These are phyloP conservation scores for Oxyura jamaicensis DNA, from an alignment of 2,113 vertebrate species.

Conservation along the genomic window DNA sequence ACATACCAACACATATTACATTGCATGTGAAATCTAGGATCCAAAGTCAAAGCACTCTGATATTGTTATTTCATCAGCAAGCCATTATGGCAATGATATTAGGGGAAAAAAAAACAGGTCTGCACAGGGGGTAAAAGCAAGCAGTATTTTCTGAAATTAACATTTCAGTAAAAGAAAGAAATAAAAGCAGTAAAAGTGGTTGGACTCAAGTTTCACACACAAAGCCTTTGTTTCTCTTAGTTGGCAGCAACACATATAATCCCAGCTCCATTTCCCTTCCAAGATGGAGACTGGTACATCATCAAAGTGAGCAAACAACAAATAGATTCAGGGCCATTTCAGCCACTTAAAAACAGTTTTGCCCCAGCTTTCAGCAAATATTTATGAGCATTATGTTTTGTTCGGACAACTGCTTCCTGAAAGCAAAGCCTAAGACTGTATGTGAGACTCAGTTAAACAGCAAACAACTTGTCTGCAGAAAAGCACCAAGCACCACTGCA, in stretches of 20 bases:
- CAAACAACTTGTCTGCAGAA: neutral
- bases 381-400: constrained; percentile 15
- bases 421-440: neutral
- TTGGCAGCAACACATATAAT: neutral
- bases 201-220: neutral
- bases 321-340: constrained; percentile 11
- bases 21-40: neutral
- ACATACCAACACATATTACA: neutral
- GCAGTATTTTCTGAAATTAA: neutral
- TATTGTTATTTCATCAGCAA: neutral
- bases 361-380: constrained; percentile 33
- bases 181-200: neutral
- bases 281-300: neutral
- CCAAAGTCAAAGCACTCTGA: neutral
- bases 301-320: neutral
- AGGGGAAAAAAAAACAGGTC: neutral
- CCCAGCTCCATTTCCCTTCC: neutral
- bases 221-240: neutral
- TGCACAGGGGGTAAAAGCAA: neutral
- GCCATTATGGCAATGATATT: rapidly evolving
- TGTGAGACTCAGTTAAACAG: neutral
- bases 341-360: constrained; percentile 29
- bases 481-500: neutral
- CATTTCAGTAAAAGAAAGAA: neutral
- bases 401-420: constrained; percentile 7